Conservation (phyloP, 2,113 vertebrate species). For the Oceanodroma tethys region DNA sequence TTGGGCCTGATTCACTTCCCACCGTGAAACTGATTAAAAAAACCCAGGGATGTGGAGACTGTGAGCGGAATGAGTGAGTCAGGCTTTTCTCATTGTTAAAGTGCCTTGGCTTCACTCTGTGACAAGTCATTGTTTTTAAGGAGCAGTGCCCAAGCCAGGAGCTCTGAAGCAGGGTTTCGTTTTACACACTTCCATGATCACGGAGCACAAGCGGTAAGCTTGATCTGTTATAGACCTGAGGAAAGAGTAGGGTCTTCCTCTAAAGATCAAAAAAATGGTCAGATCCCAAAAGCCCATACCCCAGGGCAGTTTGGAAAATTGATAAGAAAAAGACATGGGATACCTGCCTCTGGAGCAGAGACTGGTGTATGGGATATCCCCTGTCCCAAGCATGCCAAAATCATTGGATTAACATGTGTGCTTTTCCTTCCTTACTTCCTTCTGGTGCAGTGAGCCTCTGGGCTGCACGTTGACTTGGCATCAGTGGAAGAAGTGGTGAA, state of each 20-base stretch:
- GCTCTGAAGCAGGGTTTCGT: background rate
- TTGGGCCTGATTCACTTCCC: background rate
- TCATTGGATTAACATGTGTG: accelerated
- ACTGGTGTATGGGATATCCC: accelerated
- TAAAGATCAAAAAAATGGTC: background rate
- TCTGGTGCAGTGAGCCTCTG: background rate
- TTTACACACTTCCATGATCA: background rate
- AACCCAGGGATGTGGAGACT: background rate
- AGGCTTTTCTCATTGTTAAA: background rate
- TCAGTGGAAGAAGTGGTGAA: background rate
- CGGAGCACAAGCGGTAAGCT: background rate
- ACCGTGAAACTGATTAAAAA: background rate
- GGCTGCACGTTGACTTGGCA: background rate
- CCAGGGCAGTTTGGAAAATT: background rate
- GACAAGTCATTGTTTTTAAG: background rate
- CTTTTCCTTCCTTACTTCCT: background rate
- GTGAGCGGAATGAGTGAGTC: background rate
- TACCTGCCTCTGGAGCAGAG: background rate
- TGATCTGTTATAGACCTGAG: background rate
- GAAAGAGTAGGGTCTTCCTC: background rate
- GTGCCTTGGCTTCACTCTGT: background rate
- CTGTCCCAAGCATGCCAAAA: background rate
- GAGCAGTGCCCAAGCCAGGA: background rate
- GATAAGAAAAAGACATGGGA: background rate
- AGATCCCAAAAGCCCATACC: background rate